These are phyloP conservation scores for Seriola quinqueradiata DNA, from an alignment of 2,113 vertebrate genomes.

Conservation along the genomic window DNA sequence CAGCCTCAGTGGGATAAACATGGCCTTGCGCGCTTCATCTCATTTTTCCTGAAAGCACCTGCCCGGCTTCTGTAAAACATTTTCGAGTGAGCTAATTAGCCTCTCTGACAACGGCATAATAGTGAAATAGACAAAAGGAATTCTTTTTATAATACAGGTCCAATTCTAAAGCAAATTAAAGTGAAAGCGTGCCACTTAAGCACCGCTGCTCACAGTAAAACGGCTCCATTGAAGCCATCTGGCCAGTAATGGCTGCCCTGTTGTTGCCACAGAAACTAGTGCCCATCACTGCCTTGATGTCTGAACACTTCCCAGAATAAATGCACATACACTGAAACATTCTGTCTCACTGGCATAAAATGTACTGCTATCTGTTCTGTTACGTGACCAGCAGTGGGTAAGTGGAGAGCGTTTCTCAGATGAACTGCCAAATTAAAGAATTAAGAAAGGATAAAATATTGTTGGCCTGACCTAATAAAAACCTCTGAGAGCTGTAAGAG, in stretches of 20 bases:
- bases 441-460: conserved; percentile 5
- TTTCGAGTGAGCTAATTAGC: conserved; percentile 71
- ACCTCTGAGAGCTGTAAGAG: neutral
- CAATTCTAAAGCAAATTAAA: conserved; percentile 55
- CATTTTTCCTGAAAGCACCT: conserved; percentile 60
- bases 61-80: conserved; percentile 57
- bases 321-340: neutral
- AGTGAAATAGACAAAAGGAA: conserved; percentile 53
- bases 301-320: conserved; percentile 15
- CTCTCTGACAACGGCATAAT: conserved; percentile 64
- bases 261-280: conserved; percentile 66
- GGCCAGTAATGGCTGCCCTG: conserved; percentile 25
- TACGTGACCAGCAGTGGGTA: neutral
- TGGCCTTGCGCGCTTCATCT: conserved; percentile 34
- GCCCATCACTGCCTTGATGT: conserved; percentile 26
- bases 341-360: conserved; percentile 20
- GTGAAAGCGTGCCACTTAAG: conserved; percentile 52
- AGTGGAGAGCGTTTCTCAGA: neutral
- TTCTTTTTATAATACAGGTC: conserved; percentile 54
- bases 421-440: conserved; percentile 20
- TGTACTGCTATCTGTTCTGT: conserved; percentile 17
- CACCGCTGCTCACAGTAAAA: conserved; percentile 46
- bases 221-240: conserved; percentile 54
- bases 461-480: neutral
- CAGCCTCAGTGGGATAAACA: conserved; percentile 53